Conservation (phyloP, 1,140 invertebrate species). For the Drosophila baimaii region DNA sequence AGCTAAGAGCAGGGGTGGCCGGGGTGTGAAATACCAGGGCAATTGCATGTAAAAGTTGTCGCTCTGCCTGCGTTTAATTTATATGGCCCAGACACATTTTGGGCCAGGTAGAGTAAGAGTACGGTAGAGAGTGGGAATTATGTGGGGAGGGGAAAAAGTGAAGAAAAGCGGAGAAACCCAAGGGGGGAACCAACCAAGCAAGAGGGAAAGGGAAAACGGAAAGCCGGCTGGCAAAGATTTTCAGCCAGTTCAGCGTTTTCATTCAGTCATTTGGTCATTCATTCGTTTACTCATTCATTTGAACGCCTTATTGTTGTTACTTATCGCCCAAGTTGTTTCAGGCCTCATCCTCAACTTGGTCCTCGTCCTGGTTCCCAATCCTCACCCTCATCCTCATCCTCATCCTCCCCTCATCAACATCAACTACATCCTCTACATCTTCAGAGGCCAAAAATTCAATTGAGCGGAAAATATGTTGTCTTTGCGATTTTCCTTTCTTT, state of each 20-base stretch:
- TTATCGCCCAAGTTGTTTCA: conserved; percentile 73
- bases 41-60: conserved; percentile 80
- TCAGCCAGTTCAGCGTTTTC: conserved; percentile 67
- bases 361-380: not conserved
- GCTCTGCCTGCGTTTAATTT: conserved; percentile 76
- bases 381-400: not conserved
- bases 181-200: not conserved
- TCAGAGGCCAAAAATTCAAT: conserved; percentile 79
- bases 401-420: conserved; percentile 34
- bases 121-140: not conserved
- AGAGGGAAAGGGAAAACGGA: not conserved
- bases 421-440: conserved; percentile 26
- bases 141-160: not conserved
- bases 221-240: conserved; percentile 27
- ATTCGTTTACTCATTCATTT: conserved; percentile 63
- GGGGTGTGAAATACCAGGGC: conserved; percentile 68
- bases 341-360: conserved; percentile 17
- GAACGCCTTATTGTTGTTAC: conserved; percentile 79
- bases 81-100: conserved; percentile 62
- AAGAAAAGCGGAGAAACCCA: not conserved
- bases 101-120: conserved; percentile 10
- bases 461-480: conserved; percentile 81
- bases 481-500: conserved; percentile 73
- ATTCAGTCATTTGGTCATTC: conserved; percentile 57
- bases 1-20: not conserved